Conservation (phyloP, 2,888 invertebrate species). For the Periphyllus acericola region DNA sequence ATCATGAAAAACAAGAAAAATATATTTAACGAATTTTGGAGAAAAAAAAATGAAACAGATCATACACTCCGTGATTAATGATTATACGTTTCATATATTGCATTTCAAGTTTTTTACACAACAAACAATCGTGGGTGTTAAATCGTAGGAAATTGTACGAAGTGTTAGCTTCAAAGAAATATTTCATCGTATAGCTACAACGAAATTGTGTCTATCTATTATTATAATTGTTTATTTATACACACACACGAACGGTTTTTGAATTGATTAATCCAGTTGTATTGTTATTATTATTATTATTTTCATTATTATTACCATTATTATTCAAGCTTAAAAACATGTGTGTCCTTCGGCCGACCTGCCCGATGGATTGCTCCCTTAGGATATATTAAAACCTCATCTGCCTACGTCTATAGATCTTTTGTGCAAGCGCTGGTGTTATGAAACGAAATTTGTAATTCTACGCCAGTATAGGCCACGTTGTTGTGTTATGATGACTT, state of each 20-base stretch:
- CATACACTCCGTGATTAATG: not conserved
- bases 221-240: constrained; percentile 53
- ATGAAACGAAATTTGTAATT: constrained; percentile 55
- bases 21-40: not conserved
- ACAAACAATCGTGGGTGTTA: not conserved
- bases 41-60: not conserved
- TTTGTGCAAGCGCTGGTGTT: constrained; percentile 29
- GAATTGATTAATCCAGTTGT: constrained; percentile 54
- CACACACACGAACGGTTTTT: constrained; percentile 25
- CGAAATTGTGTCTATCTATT: not conserved
- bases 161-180: not conserved
- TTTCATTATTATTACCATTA: not conserved
- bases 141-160: not conserved
- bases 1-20: not conserved
- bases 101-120: not conserved
- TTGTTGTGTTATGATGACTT: constrained; percentile 46
- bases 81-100: not conserved
- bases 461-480: constrained; percentile 30
- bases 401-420: constrained; percentile 48
- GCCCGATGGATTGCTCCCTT: constrained; percentile 29
- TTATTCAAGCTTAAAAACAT: constrained; percentile 37
- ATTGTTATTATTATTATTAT: constrained; percentile 4
- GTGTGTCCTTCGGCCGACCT: constrained; percentile 44
- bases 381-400: constrained; percentile 57
- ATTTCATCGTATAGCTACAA: not conserved